Evolutionary conservation across 2,888 invertebrate species (phyloP).

Genomic region (Brachylomia viminalis): DNA sequence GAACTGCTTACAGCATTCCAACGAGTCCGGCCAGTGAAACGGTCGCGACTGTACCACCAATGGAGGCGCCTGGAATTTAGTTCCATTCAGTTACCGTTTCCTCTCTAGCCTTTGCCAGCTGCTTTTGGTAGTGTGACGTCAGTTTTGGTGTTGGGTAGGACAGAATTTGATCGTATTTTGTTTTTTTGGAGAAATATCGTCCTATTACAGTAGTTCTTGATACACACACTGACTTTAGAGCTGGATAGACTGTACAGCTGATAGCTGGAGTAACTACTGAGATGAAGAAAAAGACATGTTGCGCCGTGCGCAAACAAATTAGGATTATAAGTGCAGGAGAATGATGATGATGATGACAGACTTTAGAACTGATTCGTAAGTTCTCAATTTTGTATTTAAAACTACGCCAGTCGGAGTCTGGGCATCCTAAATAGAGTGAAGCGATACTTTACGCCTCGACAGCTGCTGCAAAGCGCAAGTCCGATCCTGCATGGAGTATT

Average conservation of each 20-base stretch:
- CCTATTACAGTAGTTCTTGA: not conserved
- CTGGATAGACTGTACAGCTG: too few species aligned
- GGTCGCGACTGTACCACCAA: slow-evolving; percentile 74
- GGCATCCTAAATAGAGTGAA: too few species aligned
- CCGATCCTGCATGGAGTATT: too few species aligned
- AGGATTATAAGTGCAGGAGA: not conserved
- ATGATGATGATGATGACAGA: not conserved
- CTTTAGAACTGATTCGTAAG: not conserved
- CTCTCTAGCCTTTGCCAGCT: slow-evolving; percentile 88
- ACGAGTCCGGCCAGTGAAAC: slow-evolving; percentile 78
- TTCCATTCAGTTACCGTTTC: slow-evolving; percentile 89
- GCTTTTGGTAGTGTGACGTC: slow-evolving; percentile 75
- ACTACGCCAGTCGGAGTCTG: not conserved
- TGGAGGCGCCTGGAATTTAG: slow-evolving; percentile 87
- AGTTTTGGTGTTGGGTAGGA: slow-evolving; percentile 26
- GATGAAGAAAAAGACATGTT: too few species aligned
- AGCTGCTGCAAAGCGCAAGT: too few species aligned
- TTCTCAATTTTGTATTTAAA: not conserved
- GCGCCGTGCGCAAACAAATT: too few species aligned
- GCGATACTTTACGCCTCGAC: too few species aligned
- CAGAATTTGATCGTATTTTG: not conserved
- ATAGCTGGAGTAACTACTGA: too few species aligned
- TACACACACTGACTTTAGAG: too few species aligned
- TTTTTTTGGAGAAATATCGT: not conserved
- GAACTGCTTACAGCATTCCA: slow-evolving; percentile 79